Conservation (phyloP, 2,888 invertebrate species). For the Cremastinae sp. region DNA sequence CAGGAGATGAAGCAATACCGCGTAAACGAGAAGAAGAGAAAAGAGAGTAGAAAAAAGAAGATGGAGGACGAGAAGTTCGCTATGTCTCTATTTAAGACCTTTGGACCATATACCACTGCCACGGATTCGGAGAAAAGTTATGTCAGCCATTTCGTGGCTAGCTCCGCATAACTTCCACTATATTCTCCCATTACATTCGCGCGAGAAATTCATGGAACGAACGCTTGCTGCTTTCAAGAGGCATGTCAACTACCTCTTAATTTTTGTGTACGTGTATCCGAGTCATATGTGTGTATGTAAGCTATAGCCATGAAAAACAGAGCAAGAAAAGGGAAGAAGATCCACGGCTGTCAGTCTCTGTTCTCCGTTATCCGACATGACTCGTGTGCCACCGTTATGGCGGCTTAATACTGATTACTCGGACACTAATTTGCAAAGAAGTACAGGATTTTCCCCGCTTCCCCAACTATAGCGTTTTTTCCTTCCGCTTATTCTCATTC, state of each 20-base stretch:
- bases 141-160: constrained; percentile 75
- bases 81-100: constrained; percentile 66
- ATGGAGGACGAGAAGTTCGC: constrained; percentile 57
- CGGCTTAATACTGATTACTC: constrained; percentile 70
- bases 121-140: constrained; percentile 76
- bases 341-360: constrained; percentile 56
- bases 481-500: background rate
- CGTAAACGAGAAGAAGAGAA: constrained; percentile 30
- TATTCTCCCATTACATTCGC: constrained; percentile 53
- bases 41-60: constrained; percentile 44
- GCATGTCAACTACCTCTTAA: constrained; percentile 22
- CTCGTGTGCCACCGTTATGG: constrained; percentile 58
- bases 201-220: constrained; percentile 33
- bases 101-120: constrained; percentile 63
- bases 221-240: constrained; percentile 24
- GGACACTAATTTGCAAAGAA: constrained; percentile 69
- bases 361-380: constrained; percentile 48
- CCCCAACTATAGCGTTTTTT: background rate
- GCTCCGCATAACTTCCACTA: constrained; percentile 76
- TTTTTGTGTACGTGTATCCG: constrained; percentile 1
- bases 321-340: constrained; percentile 25
- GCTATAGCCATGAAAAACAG: constrained; percentile 1
- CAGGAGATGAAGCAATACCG: constrained; percentile 6
- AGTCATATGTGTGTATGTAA: constrained; percentile 10
- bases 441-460: constrained; percentile 56